Evolutionary conservation across 2,888 invertebrate species (phyloP), one percentile per base, ranked within the genome.

Genomic region (Perdita meconis): DNA sequence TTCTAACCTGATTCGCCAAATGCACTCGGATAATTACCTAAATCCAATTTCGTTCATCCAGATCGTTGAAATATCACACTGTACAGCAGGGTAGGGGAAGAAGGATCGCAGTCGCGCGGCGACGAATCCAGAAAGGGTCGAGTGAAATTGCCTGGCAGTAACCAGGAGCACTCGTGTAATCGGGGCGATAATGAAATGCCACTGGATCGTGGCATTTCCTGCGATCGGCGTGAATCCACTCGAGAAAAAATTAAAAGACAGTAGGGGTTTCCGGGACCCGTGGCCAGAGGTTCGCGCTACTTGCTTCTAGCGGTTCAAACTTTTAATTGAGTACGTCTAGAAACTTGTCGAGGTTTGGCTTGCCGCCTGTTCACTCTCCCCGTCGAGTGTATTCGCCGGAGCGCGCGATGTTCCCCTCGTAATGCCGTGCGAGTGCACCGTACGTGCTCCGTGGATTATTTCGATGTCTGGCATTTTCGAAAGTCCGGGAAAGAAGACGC

Each of bases 301-400:
- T 65, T 56, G 51, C 50, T 63, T 57, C 80, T 60, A 77, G 67
- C 59, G 57, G 61, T 34, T 69, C 42, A 67, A 85, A 85, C 76
- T 85, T 85, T 85, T 83, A 85, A 85, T 85, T 80, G 76, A 85
- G 70, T 82, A 80, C 69, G 82, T 83, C 76, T 82, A 70, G 72
- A 74, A 85, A 84, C 78, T 84, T 74, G 69, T 75, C 86, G 77
- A 81, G 82, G 50, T 76, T 74, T 85, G 81, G 75, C 75, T 69
- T 67, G 56, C 44, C 76, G 74, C 78, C 67, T 70, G 68, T 36
- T 53, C 70, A 51, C 60, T n/a, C 65, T 55, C 53, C 22, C 59
- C 5, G 40, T 57, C 68, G 51, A 65, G 30, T 40, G 51, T 66
- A 22, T 36, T 51, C 42, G 50, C 36, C 59, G n/a, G n/a, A 1